phyloP scores from a whole-genome alignment of 2,888 invertebrate species.

The Drosophila anomalata region DNA sequence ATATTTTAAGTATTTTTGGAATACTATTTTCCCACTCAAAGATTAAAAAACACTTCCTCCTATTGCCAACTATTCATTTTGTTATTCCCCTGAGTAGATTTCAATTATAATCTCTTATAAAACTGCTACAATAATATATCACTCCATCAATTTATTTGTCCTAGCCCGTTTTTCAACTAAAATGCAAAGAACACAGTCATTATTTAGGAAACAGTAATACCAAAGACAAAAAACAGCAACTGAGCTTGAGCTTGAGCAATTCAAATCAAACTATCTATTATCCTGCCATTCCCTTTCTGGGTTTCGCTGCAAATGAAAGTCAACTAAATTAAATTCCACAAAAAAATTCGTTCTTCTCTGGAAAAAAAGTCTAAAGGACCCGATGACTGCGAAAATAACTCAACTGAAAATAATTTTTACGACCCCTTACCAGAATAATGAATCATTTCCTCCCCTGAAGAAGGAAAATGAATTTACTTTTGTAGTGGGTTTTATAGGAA shows the following conservation, averaged over 20 bases:
- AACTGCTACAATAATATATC: background rate
- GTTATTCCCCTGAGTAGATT: background rate
- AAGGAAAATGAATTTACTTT: slow-evolving; percentile 8
- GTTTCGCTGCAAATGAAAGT: slow-evolving; percentile 37
- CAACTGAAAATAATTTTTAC: background rate
- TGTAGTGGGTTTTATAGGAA: background rate
- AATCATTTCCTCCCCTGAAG: background rate
- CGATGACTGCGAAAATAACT: slow-evolving; percentile 1
- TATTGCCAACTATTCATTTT: too few relatives aligned
- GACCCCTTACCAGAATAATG: background rate
- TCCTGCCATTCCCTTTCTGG: slow-evolving; percentile 33
- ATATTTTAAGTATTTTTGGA: too few relatives aligned
- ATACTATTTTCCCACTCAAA: too few relatives aligned
- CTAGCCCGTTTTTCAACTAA: background rate
- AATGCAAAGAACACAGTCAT: slow-evolving; percentile 12
- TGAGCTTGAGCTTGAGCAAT: slow-evolving; percentile 28
- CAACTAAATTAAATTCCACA: slow-evolving; percentile 46
- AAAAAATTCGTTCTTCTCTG: slow-evolving; percentile 32
- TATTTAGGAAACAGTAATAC: slow-evolving; percentile 20
- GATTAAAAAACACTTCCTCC: too few relatives aligned
- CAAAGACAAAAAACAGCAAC: slow-evolving; percentile 4
- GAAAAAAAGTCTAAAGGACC: slow-evolving; percentile 11
- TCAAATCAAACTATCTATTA: slow-evolving; percentile 46
- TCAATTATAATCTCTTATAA: background rate
- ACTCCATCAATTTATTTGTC: slow-evolving; percentile 1